These are phyloP conservation scores for Diplosoma virens DNA, from an alignment of 23 tunicate species.

Conservation along the genomic window DNA sequence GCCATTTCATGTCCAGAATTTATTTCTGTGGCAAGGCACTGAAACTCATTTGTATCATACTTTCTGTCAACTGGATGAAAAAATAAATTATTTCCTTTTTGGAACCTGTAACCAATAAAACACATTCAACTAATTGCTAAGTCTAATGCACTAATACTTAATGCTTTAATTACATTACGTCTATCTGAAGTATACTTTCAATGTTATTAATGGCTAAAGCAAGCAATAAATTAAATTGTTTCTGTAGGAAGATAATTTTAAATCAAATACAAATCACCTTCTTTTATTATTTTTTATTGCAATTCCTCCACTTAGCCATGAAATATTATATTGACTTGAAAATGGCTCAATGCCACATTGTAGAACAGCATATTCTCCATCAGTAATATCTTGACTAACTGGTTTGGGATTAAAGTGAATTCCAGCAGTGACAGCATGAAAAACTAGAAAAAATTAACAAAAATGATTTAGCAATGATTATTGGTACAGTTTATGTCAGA, in stretches of 20 bases:
- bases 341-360: background rate
- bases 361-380: background rate
- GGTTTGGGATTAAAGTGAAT: conserved; percentile 21
- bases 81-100: background rate
- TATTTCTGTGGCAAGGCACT: background rate
- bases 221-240: too few relatives aligned
- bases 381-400: background rate
- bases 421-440: background rate
- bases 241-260: too few relatives aligned
- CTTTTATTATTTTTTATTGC: conserved; percentile 1
- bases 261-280: background rate
- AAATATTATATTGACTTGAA: background rate
- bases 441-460: background rate
- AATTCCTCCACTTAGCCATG: conserved; percentile 14
- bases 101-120: conserved; percentile 3
- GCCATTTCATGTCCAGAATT: background rate
- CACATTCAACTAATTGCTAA: background rate
- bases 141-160: too few relatives aligned
- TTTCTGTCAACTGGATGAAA: background rate
- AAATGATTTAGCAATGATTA: too few relatives aligned
- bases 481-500: too few relatives aligned
- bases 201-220: too few relatives aligned
- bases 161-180: too few relatives aligned
- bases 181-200: too few relatives aligned
- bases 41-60: conserved; percentile 11